Evolutionary conservation across 2,888 invertebrate species (phyloP), one percentile per base, ranked within the genome.

Genomic region (Nymphalis c-album): DNA sequence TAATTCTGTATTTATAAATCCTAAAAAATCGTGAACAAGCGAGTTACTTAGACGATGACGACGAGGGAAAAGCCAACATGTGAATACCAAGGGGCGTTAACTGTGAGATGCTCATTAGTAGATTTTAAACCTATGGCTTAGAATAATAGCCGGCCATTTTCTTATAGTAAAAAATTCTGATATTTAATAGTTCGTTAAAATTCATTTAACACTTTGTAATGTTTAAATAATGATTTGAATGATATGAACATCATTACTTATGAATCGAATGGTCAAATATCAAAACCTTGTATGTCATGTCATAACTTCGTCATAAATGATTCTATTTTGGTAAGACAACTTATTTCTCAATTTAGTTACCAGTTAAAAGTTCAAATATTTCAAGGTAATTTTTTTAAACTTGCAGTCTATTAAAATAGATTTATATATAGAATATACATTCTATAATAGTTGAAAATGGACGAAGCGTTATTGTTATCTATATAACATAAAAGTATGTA

Each of bases 311-410:
- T 16, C 51, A 64, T 18, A 45, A 20, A 20, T 47, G 47, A 48
- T 57, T 18, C 58, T 20, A 63, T 26, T 63, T 63, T 60, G 60
- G 60, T 47, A 13, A 60, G 60, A 60, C 65, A 35, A 20, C 60
- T 53, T 65, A 53, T 61, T 60, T 65, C 60, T 20, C 60, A 60
- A 60, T 53, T 18, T 45, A 26, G n/a, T 48, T 67, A 20, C 26
- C 40, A 40, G 40, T 55, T 62, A 35, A 58, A 69, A 64, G 45
- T 22, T 61, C 50, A 64, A 53, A 60, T 60, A 60, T 74, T 75
- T 79, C 80, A 81, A 85, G 80, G 80, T 75, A 74, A 79, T 76
- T 58, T 74, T 76, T 78, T 77, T 80, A 80, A 35, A 40, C 13
- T 6, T 10, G 13, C 10, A 20, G 26, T 20, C 18, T 35, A 40